phyloP scores from a whole-genome alignment of 2,113 vertebrate genomes.

The Gymnogyps californianus region DNA sequence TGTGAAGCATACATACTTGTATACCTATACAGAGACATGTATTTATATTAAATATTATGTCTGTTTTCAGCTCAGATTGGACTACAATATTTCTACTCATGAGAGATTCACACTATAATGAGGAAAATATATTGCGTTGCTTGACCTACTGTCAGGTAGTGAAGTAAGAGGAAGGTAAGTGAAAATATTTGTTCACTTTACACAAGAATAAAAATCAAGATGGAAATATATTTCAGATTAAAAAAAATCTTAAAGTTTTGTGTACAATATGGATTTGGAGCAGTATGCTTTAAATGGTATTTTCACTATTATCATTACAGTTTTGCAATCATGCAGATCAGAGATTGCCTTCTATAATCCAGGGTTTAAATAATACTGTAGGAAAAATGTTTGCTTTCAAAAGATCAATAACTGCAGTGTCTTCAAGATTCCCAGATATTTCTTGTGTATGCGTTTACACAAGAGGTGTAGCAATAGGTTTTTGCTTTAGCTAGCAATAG shows the following conservation, averaged over 20 bases:
- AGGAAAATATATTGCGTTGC: background rate
- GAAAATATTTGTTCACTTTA: background rate
- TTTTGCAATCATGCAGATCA: background rate
- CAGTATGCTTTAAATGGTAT: background rate
- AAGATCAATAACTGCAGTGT: background rate
- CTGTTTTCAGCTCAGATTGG: background rate
- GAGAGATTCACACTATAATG: background rate
- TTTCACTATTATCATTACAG: background rate
- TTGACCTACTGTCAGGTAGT: background rate
- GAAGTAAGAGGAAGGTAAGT: background rate
- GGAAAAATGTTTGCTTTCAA: background rate
- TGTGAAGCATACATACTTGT: background rate
- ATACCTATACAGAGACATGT: background rate
- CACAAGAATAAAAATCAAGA: background rate
- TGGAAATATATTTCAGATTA: background rate
- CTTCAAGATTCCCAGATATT: background rate
- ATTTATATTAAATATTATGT: background rate
- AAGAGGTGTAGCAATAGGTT: too few species aligned
- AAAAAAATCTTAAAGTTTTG: background rate
- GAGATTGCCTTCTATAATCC: background rate
- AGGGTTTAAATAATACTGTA: background rate
- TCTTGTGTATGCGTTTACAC: background rate
- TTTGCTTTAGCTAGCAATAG: too few species aligned
- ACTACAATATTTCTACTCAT: background rate
- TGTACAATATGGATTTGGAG: background rate